Evolutionary conservation across 2,888 invertebrate species (phyloP), one percentile per base, ranked within the genome.

Genomic region (Dendrolimus houi): DNA sequence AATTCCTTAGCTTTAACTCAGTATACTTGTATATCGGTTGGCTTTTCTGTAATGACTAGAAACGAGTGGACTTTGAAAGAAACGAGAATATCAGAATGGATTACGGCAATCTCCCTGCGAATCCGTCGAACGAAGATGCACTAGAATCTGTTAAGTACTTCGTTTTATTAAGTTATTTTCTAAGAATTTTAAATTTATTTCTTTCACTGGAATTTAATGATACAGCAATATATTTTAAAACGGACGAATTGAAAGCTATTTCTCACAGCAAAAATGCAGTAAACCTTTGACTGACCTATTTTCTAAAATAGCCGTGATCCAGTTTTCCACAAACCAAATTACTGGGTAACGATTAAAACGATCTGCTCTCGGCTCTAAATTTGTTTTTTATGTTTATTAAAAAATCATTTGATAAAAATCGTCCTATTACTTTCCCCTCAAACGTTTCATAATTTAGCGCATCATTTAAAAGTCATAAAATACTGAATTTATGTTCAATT

Each of bases 1-100:
- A 3, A 47, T 47, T 47, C 47, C 29, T 29, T 47, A 47, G 12
- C 47, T 47, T 47, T 66, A 68, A 60, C 54, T 70, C 73, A 72
- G 75, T 58, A 58, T 61, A 71, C 73, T 72, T 78, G 78, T 79
- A 78, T 81, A 83, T 85, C 81, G 80, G 80, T 83, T 71, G 75
- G 74, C 77, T 83, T 81, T 77, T 71, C 81, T 79, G 80, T 85
- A 86, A 84, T 83, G 83, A 84, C 78, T 83, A 75, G 75, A 82
- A 81, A 79, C 79, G 81, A 85, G 83, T 83, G 76, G 81, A 82
- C 81, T 85, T 85, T 85, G 75, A 83, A 81, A 75, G 78, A 77
- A 83, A 83, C 79, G 71, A 70, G 75, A 75, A 79, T 79, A 81
- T 81, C 75, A 76, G 78, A 76, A 78, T 75, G 80, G 81, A 79